Conservation (phyloP, 2,888 invertebrate genomes). For the Nymphalis polychloros region DNA sequence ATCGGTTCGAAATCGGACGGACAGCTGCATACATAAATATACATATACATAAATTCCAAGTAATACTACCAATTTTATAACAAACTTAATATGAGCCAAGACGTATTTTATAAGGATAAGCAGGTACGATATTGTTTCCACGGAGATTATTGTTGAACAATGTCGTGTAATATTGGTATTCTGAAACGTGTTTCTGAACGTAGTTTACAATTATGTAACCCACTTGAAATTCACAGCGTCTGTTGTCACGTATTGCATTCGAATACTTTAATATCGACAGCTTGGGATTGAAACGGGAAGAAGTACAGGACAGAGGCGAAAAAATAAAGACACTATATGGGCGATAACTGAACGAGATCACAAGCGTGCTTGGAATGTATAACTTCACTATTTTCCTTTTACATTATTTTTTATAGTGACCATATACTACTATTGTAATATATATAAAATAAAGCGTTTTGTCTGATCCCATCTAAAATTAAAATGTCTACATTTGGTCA, state of each 20-base stretch:
- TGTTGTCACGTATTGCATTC: conserved; percentile 1
- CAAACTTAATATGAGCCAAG: too few relatives aligned
- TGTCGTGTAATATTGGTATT: background rate
- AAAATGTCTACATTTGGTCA: too few relatives aligned
- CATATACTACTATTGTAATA: background rate
- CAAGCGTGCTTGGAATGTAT: conserved; percentile 18
- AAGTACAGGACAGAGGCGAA: conserved; percentile 16
- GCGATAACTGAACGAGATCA: conserved; percentile 27
- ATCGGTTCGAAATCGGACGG: too few relatives aligned
- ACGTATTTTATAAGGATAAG: background rate
- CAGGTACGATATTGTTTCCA: background rate
- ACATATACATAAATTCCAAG: too few relatives aligned
- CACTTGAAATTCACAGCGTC: conserved; percentile 4
- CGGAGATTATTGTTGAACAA: background rate
- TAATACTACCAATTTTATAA: too few relatives aligned
- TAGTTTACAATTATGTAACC: conserved; percentile 4
- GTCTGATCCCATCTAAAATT: too few relatives aligned
- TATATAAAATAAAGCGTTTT: too few relatives aligned
- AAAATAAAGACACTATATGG: conserved; percentile 18
- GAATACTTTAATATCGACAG: conserved; percentile 9
- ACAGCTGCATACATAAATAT: too few relatives aligned
- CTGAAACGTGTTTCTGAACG: conserved; percentile 3
- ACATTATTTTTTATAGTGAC: conserved; percentile 12
- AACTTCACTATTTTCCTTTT: conserved; percentile 12
- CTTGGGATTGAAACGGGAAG: conserved; percentile 17